Evolutionary conservation across 2,888 invertebrate genomes (phyloP).

Genomic region (Prenolepis imparis): DNA sequence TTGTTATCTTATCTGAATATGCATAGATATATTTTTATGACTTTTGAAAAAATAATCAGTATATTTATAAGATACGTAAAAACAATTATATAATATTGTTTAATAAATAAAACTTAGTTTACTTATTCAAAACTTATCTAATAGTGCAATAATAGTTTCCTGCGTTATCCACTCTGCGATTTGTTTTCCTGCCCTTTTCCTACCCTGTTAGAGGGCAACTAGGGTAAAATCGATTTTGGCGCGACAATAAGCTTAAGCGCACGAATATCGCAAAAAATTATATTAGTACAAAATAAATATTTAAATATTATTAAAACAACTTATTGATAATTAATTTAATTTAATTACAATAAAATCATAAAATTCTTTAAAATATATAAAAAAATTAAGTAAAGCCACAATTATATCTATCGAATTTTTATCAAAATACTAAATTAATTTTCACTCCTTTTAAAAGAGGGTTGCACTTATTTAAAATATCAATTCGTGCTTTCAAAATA

Average conservation of each 20-base stretch:
- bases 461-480: neutral
- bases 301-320: neutral
- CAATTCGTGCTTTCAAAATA: constrained; percentile 29
- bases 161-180: neutral
- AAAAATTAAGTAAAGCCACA: neutral
- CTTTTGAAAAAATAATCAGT: neutral
- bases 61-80: neutral
- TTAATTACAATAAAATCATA: constrained; percentile 2
- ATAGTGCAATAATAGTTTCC: constrained; percentile 22
- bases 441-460: neutral
- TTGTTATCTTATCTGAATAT: neutral
- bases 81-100: neutral
- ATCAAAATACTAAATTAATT: neutral
- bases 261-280: neutral
- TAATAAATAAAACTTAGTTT: neutral
- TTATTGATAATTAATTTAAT: neutral
- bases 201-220: constrained; percentile 38
- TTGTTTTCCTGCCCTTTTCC: neutral
- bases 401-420: neutral
- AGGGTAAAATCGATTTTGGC: constrained; percentile 34
- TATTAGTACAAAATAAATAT: neutral
- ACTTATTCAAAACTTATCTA: neutral
- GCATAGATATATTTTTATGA: neutral
- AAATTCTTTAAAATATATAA: neutral
- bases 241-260: neutral